phyloP scores from a whole-genome alignment of 2,888 invertebrate genomes.

The Apoderus coryli region DNA sequence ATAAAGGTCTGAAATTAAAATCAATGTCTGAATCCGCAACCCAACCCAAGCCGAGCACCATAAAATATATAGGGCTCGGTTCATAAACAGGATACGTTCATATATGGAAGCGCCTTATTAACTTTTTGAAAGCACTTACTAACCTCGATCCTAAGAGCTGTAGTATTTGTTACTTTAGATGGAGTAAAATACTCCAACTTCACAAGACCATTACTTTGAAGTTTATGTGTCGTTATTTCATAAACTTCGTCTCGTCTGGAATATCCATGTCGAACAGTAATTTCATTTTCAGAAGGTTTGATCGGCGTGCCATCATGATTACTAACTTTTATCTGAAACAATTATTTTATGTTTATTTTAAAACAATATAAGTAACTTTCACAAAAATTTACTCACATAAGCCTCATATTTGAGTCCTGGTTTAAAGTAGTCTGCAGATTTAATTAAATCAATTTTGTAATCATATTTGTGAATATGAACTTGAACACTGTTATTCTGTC shows the following conservation, averaged over 20 bases:
- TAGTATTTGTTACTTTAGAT: conserved; percentile 38
- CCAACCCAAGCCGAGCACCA: no score
- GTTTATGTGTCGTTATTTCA: conserved; percentile 35
- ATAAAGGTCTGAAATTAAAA: no score
- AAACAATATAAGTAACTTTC: conserved; percentile 3
- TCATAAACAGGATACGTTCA: no score
- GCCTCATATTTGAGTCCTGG: conserved; percentile 75
- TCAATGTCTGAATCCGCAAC: no score
- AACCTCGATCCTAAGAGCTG: conserved; percentile 61
- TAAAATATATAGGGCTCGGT: no score
- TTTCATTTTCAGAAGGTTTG: conserved; percentile 40
- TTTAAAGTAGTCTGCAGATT: conserved; percentile 76
- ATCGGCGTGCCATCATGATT: conserved; percentile 57
- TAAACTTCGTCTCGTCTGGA: conserved; percentile 41
- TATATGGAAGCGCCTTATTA: conserved; percentile 4
- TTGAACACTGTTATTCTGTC: conserved; percentile 62
- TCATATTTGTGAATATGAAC: conserved; percentile 64
- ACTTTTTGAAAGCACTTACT: conserved; percentile 11
- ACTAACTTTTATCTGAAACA: conserved; percentile 45
- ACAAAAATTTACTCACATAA: conserved; percentile 43
- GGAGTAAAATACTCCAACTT: conserved; percentile 48
- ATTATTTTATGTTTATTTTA: conserved; percentile 4
- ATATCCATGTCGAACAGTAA: conserved; percentile 46
- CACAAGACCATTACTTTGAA: conserved; percentile 50
- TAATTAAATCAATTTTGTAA: conserved; percentile 60